Evolutionary conservation across 2,888 invertebrate species (phyloP), one percentile per base, ranked within the genome.

Genomic region (Prenolepis imparis): DNA sequence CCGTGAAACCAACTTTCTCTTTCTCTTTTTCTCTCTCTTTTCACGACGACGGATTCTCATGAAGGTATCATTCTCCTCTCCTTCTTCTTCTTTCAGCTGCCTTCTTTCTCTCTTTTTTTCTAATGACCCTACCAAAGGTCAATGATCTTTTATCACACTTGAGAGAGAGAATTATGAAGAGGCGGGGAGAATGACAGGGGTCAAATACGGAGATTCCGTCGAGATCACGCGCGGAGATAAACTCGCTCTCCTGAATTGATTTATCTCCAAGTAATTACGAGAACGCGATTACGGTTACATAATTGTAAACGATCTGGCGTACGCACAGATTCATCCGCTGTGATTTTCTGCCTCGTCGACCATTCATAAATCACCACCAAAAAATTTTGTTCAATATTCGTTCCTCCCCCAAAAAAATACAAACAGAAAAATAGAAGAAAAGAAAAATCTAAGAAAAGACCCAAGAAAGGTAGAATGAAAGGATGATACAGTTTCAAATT

Each of bases 1-100:
- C 83, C 88, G 81, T 88, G 86, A 88, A 88, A 89, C 83, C 87
- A 84, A 88, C 88, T 89, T 78, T 81, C 74, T 81, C 67, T 57
- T 81, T 44, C 67, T 67, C 68, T 67, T 39, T 63, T 82, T 68
- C 63, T 81, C 63, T 81, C 74, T 78, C 84, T 90, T 87, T 90
- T 87, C 87, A 82, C 83, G 70, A 77, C 87, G 86, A 84, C 83
- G 86, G 87, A 89, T 90, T 87, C 87, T 83, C 87, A 39, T 75
- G 61, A 64, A 57, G 68, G 52, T 28, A 61, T 66, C 73, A 66
- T 83, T 83, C 85, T 73, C 61, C 63, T 61, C 82, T 59, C 4
- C 21, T 67, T 67, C 55, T 67, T 67, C 55, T 36, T 61, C 63
- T 70, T 57, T n/a, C 70, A 18, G 82, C 66, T 59, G 70, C 67